Evolutionary conservation across 2,113 vertebrate species (phyloP).

Genomic region (Zingel zingel): DNA sequence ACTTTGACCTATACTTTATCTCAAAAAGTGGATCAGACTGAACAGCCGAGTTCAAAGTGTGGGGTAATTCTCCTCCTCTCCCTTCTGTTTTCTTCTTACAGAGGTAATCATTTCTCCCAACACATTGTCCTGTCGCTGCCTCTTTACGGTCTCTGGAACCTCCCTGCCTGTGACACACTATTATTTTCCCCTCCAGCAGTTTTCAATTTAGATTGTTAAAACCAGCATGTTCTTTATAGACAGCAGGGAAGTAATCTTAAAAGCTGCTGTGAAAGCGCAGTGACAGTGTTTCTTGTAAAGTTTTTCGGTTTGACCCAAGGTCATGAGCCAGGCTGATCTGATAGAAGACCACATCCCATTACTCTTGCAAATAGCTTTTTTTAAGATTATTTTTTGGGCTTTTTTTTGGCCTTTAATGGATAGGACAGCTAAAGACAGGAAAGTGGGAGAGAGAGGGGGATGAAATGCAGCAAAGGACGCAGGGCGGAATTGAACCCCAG

Average conservation of each 20-base stretch:
- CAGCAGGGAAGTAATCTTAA: conserved; percentile 52
- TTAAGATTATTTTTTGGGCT: neutral
- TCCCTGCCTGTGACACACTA: conserved; percentile 62
- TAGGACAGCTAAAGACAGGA: too few relatives aligned
- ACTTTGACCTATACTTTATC: neutral
- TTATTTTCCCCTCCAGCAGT: conserved; percentile 76
- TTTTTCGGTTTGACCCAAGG: conserved; percentile 52
- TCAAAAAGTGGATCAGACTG: conserved; percentile 5
- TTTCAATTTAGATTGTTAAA: conserved; percentile 79
- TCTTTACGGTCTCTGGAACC: conserved; percentile 41
- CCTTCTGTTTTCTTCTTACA: conserved; percentile 18
- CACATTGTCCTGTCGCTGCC: conserved; percentile 33
- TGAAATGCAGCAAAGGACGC: too few relatives aligned
- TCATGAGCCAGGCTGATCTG: conserved; percentile 48
- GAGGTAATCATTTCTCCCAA: conserved; percentile 61
- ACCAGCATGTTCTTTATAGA: conserved; percentile 59
- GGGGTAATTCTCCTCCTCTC: conserved; percentile 4
- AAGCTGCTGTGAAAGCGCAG: conserved; percentile 60
- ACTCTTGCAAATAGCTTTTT: conserved; percentile 36
- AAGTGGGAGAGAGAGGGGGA: too few relatives aligned
- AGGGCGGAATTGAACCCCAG: too few relatives aligned
- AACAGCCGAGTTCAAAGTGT: conserved; percentile 10
- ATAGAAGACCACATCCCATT: conserved; percentile 52
- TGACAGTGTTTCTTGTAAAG: conserved; percentile 56
- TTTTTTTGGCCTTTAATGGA: too few relatives aligned